phyloP scores from a whole-genome alignment of 2,113 vertebrate species.

The Myrmophylax atrothorax region DNA sequence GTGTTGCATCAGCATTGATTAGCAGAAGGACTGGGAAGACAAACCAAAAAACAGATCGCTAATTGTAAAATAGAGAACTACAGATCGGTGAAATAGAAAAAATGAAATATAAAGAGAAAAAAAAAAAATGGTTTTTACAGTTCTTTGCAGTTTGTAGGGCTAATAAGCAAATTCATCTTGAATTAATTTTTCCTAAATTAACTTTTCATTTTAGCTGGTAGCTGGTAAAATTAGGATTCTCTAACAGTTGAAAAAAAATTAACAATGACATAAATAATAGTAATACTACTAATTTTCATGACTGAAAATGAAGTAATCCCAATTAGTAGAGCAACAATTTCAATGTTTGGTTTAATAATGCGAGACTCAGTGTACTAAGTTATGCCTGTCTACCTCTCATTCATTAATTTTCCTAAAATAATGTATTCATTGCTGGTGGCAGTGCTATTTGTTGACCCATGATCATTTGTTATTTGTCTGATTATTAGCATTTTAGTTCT shows the following conservation, averaged over 20 bases:
- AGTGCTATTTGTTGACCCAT: background rate
- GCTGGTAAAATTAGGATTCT: background rate
- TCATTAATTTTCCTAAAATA: background rate
- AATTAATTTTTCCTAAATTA: background rate
- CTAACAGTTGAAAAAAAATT: background rate
- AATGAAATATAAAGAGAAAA: background rate
- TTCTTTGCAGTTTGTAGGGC: background rate
- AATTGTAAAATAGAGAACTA: background rate
- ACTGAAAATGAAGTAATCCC: background rate
- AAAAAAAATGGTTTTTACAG: background rate
- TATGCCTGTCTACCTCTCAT: background rate
- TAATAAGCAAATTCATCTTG: background rate
- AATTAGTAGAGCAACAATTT: background rate
- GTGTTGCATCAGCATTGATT: background rate
- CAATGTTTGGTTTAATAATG: background rate
- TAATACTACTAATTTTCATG: background rate
- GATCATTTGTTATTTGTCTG: background rate
- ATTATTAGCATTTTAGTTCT: background rate
- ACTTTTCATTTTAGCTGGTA: background rate
- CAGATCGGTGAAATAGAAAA: background rate
- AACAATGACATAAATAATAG: background rate
- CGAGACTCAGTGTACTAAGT: background rate
- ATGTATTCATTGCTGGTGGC: background rate
- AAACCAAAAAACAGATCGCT: background rate
- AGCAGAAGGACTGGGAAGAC: background rate